phyloP scores from a whole-genome alignment of 2,113 vertebrate species.

The Ophthalmolycus amberensis region DNA sequence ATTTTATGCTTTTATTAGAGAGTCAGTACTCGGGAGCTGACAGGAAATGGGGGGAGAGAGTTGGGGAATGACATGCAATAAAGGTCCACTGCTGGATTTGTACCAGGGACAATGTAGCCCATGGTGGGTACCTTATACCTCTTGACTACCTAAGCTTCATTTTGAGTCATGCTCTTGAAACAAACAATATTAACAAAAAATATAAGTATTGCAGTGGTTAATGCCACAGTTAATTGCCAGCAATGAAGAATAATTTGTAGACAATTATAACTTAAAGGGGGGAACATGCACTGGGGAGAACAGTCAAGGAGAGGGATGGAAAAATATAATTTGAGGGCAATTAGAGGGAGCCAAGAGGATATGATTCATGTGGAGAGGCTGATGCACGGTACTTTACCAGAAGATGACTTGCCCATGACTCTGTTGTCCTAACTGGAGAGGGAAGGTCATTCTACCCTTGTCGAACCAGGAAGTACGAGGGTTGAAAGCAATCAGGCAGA shows the following conservation, averaged over 20 bases:
- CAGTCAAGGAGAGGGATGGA: not conserved
- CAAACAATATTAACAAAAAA: not conserved
- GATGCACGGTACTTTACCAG: constrained; percentile 3
- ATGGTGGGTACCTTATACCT: not conserved
- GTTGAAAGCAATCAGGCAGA: not conserved
- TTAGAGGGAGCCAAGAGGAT: constrained; percentile 24
- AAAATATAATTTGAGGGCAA: constrained; percentile 1
- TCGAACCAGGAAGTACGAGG: not conserved
- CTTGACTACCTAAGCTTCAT: not conserved
- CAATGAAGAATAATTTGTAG: not conserved
- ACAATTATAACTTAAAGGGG: not conserved
- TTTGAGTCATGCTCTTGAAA: not conserved
- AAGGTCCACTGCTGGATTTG: not conserved
- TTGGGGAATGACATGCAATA: not conserved
- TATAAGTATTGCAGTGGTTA: not conserved
- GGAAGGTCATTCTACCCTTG: constrained; percentile 4
- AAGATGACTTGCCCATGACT: constrained; percentile 11
- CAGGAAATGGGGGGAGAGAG: not conserved
- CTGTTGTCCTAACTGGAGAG: not conserved
- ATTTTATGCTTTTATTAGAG: not conserved
- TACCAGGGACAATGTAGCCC: too few relatives aligned
- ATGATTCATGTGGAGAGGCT: constrained; percentile 49
- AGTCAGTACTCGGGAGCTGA: not conserved
- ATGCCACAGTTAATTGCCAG: not conserved
- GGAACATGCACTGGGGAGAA: not conserved